Base-by-base conservation (phyloP, 2,888 invertebrate genomes). In the Ommatoiulus sabulosus region DNA sequence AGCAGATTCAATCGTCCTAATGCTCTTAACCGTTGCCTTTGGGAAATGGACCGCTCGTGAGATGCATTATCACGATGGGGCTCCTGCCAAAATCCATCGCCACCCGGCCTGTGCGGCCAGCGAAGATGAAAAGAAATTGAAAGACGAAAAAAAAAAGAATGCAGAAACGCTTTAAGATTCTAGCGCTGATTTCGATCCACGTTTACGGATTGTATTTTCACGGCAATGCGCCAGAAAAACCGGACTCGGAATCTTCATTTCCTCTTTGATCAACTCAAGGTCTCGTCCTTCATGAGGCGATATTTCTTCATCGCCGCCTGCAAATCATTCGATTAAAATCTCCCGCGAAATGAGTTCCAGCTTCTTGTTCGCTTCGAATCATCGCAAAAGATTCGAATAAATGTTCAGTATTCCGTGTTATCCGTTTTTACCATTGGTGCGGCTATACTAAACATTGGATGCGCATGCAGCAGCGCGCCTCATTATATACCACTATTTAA, bases 261-360 rank as follows among this genome's bases (percentile, higher is more conserved):
- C 72, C 72, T 72, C 72, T 72, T 20, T 63, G 24, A 72, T 72
- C 72, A 20, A 24, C 20, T 7, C 72, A 72, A 72, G 72, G 72
- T 72, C 72, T 8, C 10, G 24, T 4, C 72, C 20, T 72, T 72
- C 20, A 20, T 6, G 6, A 20, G 10, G 0, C 5, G 63, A 17
- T 46, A 46, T 7, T 7, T 46, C 46, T 46, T 46, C n/a, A n/a
- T 17, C 63, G n/a, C n/a, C 24, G 1, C 72, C 0, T 52, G 52
- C 52, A 2, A 2, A 2, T 52, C 8, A 52, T 52, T 52, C 15
- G 52, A 52, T 52, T 52, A 52, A 52, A 52, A n/a, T 52, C 52
- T 52, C 52, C 12, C 12, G 4, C 3, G 52, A 52, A 7, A 52
- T 52, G 52, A 15, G 8, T 10, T 15, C 4, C 4, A 52, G 52